phyloP scores from a whole-genome alignment of 2,888 invertebrate species.

The Pheosia gnoma region DNA sequence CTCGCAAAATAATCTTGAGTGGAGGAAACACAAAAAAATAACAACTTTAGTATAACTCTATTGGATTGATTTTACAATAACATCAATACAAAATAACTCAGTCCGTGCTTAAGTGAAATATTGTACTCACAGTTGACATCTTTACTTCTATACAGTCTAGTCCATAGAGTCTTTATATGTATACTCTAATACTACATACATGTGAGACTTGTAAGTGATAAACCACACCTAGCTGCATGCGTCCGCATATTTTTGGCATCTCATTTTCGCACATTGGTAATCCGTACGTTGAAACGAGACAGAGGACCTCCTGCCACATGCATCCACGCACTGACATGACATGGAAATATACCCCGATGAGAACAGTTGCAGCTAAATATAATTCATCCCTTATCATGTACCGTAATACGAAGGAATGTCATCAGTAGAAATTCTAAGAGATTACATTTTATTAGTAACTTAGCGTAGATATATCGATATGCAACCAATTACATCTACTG shows the following conservation, averaged over 20 bases:
- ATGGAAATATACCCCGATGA: background rate
- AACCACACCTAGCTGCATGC: background rate
- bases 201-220: slow-evolving; percentile 1
- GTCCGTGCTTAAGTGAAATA: background rate
- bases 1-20: slow-evolving; percentile 15
- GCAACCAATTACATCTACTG: slow-evolving; percentile 31
- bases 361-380: background rate
- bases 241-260: background rate
- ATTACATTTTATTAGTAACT: slow-evolving; percentile 53
- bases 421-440: slow-evolving; percentile 71
- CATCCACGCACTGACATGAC: too few species aligned
- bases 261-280: too few species aligned
- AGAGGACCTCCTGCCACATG: too few species aligned
- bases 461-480: slow-evolving; percentile 37
- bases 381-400: slow-evolving; percentile 3
- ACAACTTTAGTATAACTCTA: slow-evolving; percentile 14
- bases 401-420: slow-evolving; percentile 36
- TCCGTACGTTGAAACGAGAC: too few species aligned
- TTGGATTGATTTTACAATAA: slow-evolving; percentile 1
- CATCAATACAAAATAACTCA: background rate
- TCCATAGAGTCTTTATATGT: slow-evolving; percentile 14
- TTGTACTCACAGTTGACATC: slow-evolving; percentile 20
- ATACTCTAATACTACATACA: background rate
- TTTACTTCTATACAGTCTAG: slow-evolving; percentile 37
- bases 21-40: slow-evolving; percentile 18